Percentiles rank a stretch among this genome's conserved stretches.
phyloP scores from a whole-genome alignment of 2,888 invertebrate species.

The Synergus umbraculus region DNA sequence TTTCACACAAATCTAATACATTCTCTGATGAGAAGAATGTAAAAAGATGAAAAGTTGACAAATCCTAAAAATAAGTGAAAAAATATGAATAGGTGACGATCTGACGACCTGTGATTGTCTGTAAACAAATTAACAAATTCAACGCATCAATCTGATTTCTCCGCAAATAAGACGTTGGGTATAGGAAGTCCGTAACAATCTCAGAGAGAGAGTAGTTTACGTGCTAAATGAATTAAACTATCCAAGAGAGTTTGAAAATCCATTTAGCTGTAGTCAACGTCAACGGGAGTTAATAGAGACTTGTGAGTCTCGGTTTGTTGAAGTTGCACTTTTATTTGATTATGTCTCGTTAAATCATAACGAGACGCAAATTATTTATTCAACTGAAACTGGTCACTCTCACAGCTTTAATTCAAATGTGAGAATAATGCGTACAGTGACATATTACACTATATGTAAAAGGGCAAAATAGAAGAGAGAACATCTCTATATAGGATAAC shows the following conservation, averaged over 20 bases:
- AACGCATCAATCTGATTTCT: background rate
- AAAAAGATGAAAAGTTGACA: too few relatives aligned
- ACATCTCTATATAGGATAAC: background rate
- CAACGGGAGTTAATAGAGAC: slow-evolving; percentile 33
- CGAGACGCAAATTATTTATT: slow-evolving; percentile 23
- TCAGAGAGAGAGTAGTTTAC: slow-evolving; percentile 16
- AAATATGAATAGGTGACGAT: too few relatives aligned
- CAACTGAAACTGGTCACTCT: background rate
- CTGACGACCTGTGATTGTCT: too few relatives aligned
- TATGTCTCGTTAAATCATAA: slow-evolving; percentile 38
- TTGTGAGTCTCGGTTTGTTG: slow-evolving; percentile 28
- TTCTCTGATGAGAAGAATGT: too few relatives aligned
- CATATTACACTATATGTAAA: background rate
- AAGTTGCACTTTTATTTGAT: slow-evolving; percentile 34
- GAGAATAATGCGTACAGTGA: background rate
- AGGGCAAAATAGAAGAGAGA: background rate
- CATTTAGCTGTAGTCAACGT: slow-evolving; percentile 23
- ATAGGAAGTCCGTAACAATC: slow-evolving; percentile 16
- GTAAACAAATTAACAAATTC: background rate
- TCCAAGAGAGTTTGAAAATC: slow-evolving; percentile 30
- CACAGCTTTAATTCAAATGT: slow-evolving; percentile 5
- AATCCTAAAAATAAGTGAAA: too few relatives aligned
- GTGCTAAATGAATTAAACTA: slow-evolving; percentile 30
- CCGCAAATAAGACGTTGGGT: background rate
- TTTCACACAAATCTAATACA: too few relatives aligned